phyloP scores from a whole-genome alignment of 2,113 vertebrate genomes.

The Benitochromis conjunctus region DNA sequence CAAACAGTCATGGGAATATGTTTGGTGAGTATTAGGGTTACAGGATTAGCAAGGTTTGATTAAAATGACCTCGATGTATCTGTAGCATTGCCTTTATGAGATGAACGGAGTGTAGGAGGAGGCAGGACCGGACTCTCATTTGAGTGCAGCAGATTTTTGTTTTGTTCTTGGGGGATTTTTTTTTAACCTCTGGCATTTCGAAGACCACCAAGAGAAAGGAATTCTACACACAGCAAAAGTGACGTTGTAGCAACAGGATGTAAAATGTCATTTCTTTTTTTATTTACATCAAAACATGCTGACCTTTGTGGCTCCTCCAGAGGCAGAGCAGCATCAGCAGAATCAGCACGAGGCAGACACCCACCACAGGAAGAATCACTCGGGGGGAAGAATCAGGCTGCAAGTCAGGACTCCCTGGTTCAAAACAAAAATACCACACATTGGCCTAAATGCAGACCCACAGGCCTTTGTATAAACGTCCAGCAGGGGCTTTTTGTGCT shows the following conservation, averaged over 20 bases:
- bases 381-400: rapidly evolving
- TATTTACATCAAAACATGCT: not conserved
- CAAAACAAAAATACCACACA: not conserved
- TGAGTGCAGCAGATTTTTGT: not conserved
- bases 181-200: not conserved
- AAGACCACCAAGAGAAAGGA: rapidly evolving
- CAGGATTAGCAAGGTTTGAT: not conserved
- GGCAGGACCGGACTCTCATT: rapidly evolving
- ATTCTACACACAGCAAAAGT: not conserved
- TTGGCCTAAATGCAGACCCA: not conserved
- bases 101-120: not conserved
- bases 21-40: not conserved
- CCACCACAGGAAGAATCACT: not conserved
- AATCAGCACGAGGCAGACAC: not conserved
- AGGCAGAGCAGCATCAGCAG: not conserved
- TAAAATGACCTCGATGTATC: not conserved
- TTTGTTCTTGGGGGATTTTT: not conserved
- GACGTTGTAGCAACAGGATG: not conserved
- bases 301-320: conserved; percentile 2
- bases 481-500: not conserved
- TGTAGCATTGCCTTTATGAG: rapidly evolving
- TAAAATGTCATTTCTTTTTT: not conserved
- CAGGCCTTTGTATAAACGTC: rapidly evolving
- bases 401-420: rapidly evolving
- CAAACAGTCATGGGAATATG: not conserved